Evolutionary conservation across 1,140 invertebrate species (phyloP).

Genomic region (Limonius californicus): DNA sequence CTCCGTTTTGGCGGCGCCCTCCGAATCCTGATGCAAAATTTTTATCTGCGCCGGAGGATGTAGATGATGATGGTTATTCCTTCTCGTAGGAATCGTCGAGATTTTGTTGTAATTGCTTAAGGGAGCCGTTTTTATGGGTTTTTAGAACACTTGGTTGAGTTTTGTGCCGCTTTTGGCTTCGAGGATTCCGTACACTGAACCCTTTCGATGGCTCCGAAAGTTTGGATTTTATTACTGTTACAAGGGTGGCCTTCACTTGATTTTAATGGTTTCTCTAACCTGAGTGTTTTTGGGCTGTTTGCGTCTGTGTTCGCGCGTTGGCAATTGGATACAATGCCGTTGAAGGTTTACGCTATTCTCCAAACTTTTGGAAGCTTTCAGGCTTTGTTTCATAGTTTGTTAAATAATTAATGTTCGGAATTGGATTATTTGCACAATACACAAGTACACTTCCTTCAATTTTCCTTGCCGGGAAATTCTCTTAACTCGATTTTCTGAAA

Average conservation of each 20-base stretch:
- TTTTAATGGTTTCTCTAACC: not conserved
- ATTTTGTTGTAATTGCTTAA: conserved; percentile 4
- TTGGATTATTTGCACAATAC: not conserved
- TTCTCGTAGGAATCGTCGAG: not conserved
- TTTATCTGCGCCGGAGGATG: not conserved
- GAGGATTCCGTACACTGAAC: too few relatives aligned
- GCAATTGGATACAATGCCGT: not conserved
- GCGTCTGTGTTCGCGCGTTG: not conserved
- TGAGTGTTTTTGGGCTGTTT: not conserved
- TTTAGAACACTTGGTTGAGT: not conserved
- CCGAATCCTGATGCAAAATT: not conserved
- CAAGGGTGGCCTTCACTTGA: not conserved
- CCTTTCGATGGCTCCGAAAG: not conserved
- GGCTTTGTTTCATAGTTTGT: not conserved
- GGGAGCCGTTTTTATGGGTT: conserved; percentile 6
- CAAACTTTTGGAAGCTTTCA: not conserved
- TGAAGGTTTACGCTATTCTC: not conserved
- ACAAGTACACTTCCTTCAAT: not conserved
- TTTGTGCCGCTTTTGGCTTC: not conserved
- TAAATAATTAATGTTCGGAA: not conserved
- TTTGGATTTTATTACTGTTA: too few relatives aligned
- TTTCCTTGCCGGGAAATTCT: not conserved
- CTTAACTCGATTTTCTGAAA: not conserved
- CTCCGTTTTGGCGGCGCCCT: not conserved
- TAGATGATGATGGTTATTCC: not conserved